Conservation (phyloP, 2,113 vertebrate species). For the Eolophus roseicapilla region DNA sequence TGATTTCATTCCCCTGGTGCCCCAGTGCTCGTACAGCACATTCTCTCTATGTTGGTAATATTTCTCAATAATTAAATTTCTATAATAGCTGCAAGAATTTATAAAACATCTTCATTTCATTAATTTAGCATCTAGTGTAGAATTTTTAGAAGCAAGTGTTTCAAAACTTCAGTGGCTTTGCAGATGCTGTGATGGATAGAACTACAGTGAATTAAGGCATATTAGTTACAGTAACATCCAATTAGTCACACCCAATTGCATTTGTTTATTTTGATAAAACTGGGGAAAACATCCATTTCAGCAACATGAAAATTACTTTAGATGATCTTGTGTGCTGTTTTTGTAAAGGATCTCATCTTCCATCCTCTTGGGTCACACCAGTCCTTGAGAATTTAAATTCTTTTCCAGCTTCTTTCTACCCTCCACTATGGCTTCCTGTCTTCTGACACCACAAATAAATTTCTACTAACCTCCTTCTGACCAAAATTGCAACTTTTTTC, state of each 20-base stretch:
- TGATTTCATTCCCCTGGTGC: not conserved
- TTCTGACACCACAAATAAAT: not conserved
- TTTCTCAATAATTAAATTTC: constrained; percentile 28
- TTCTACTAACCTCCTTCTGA: not conserved
- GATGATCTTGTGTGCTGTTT: not conserved
- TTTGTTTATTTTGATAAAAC: not conserved
- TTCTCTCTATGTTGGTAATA: not conserved
- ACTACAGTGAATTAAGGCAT: not conserved
- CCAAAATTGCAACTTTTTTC: not conserved
- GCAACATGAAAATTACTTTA: not conserved
- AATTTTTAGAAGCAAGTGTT: not conserved
- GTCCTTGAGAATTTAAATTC: not conserved
- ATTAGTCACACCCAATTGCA: not conserved
- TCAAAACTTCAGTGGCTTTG: not conserved
- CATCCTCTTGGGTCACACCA: not conserved
- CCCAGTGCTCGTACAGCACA: not conserved
- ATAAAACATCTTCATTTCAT: not conserved
- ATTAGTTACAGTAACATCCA: not conserved
- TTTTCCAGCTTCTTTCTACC: not conserved
- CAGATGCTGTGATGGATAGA: not conserved
- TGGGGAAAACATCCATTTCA: not conserved
- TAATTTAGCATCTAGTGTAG: not conserved
- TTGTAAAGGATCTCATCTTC: not conserved
- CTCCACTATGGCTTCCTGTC: not conserved
- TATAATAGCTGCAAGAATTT: not conserved